Conservation (phyloP, 1,140 invertebrate species). For the Drosophila novamexicana region DNA sequence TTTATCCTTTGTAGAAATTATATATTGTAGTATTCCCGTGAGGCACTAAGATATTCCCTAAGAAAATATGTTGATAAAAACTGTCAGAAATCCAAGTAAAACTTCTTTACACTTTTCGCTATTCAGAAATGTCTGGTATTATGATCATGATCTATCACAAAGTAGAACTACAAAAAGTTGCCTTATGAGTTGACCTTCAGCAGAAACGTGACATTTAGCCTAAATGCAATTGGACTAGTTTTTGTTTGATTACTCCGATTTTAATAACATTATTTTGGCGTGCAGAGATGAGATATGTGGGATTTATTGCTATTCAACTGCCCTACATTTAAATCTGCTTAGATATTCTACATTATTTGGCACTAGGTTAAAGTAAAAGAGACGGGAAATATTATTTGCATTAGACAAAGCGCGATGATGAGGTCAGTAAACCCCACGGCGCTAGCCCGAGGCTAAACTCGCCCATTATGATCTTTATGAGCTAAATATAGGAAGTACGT, state of each 20-base stretch:
- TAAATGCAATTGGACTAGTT: background rate
- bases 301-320: background rate
- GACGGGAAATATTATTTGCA: background rate
- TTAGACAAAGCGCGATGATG: background rate
- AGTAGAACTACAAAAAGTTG: background rate
- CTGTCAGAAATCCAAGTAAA: no score
- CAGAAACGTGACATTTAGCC: slow-evolving; percentile 12
- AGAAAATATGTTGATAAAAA: no score
- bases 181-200: background rate
- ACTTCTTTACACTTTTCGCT: no score
- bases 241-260: slow-evolving; percentile 7
- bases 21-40: no score
- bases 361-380: slow-evolving; percentile 1
- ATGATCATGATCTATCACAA: background rate
- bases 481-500: slow-evolving; percentile 4
- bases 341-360: background rate
- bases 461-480: slow-evolving; percentile 1
- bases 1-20: no score
- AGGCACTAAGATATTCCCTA: no score
- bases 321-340: background rate
- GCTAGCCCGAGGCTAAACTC: background rate
- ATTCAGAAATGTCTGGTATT: no score
- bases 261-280: slow-evolving; percentile 16
- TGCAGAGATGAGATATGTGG: background rate
- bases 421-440: slow-evolving; percentile 7